Evolutionary conservation across 92 coral and sea anemone genomes (phyloP).

Genomic region (Porites rus): DNA sequence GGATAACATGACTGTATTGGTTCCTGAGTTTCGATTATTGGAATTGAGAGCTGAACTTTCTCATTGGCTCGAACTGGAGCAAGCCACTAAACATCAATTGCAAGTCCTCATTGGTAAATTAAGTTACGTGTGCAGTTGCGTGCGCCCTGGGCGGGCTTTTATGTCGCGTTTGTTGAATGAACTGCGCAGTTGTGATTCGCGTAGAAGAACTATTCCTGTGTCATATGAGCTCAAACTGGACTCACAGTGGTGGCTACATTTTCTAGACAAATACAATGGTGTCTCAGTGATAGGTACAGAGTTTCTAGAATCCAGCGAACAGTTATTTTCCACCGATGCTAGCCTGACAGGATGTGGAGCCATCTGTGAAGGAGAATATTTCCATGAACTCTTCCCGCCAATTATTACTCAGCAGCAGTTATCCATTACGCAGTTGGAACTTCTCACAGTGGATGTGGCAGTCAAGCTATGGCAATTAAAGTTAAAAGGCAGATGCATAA

Average conservation of each 20-base stretch:
- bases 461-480: constrained; percentile 11
- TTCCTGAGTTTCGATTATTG: too few relatives aligned
- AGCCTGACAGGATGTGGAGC: constrained; percentile 23
- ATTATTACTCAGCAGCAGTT: not conserved
- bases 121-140: too few relatives aligned
- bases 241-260: not conserved
- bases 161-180: not conserved
- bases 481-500: not conserved
- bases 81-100: not conserved
- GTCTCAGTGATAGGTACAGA: constrained; percentile 24
- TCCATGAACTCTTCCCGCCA: not conserved
- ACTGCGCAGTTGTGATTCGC: not conserved
- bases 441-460: constrained; percentile 2
- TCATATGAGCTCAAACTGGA: not conserved
- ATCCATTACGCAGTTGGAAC: constrained; percentile 4
- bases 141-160: too few relatives aligned
- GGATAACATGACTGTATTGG: too few relatives aligned
- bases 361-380: constrained; percentile 16
- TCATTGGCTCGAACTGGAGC: not conserved
- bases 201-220: not conserved
- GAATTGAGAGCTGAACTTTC: too few relatives aligned
- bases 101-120: constrained; percentile 2
- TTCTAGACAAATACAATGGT: constrained; percentile 29
- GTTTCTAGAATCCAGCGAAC: constrained; percentile 8
- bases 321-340: constrained; percentile 31